Evolutionary conservation across 2,113 vertebrate species (phyloP).

Genomic region (Carassius gibelio): DNA sequence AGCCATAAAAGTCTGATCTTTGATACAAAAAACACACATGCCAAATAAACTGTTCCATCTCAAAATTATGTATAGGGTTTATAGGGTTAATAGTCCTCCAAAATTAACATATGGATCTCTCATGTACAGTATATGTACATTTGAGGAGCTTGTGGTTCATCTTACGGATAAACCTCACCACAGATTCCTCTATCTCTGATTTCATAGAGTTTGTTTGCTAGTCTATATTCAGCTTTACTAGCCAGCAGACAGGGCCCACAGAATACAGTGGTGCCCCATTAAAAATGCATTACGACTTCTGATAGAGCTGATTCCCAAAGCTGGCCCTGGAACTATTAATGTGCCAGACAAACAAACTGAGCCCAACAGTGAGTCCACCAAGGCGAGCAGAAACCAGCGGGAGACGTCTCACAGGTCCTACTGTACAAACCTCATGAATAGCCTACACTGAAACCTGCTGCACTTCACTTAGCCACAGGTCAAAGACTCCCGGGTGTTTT

Average conservation of each 20-base stretch:
- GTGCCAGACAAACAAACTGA: neutral
- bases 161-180: neutral
- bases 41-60: no score
- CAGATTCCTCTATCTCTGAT: neutral
- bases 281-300: constrained; percentile 22
- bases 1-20: no score
- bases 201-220: neutral
- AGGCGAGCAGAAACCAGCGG: neutral
- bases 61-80: neutral
- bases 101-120: neutral
- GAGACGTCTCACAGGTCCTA: constrained; percentile 15
- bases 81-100: neutral
- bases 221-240: constrained; percentile 12
- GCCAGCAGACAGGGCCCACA: neutral
- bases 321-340: neutral
- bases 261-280: neutral
- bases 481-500: constrained; percentile 25
- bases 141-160: neutral
- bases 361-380: neutral
- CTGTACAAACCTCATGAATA: constrained; percentile 20
- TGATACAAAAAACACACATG: no score
- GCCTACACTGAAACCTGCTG: constrained; percentile 1
- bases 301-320: constrained; percentile 10
- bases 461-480: neutral
- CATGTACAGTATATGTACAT: neutral